Base-by-base conservation (phyloP, 2,888 invertebrate genomes). In the Caenorhabditis sp. region DNA sequence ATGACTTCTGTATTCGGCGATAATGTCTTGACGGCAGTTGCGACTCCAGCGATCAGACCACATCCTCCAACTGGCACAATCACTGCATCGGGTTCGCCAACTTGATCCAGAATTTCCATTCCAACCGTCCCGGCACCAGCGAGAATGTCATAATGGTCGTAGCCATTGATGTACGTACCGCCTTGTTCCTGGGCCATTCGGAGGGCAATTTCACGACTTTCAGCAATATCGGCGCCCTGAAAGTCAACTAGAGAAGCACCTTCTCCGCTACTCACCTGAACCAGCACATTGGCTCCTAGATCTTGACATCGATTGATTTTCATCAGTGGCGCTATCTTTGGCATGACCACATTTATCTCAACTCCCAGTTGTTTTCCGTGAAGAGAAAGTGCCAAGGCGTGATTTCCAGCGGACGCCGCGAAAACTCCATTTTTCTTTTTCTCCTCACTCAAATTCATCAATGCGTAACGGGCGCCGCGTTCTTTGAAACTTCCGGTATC, bases 401-500 rank as follows among this genome's bases (percentile, higher is more conserved):
- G 97, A 92, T 97, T 98, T 0, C 97, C 97, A 68, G 97, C 94
- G 0, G 97, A 97, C 0, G 97, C 97, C 0, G 97, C 96, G 77
- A 97, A 96, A 0, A 97, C 86, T 13, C 97, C 97, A 2, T 92
- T 93, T 69, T 93, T 92, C 90, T 94, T 95, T 87, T 95, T 94
- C 44, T 95, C 95, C 69, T 93, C 87, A 5, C 80, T 93, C 2
- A 97, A 93, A 92, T 95, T 95, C 58, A 96, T 92, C 58, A 97
- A 93, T 0, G 96, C 95, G 90, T 96, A 96, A n/a, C 97, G 94
- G 0, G 97, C 97, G 0, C 97, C 97, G 80, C 97, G 94, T 92
- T 97, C 97, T 92, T 97, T 97, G 92, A 97, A 97, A 92, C 96
- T 97, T 92, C 97, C 97, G 20, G 97, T 97, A 85, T 94, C 95